phyloP scores from a whole-genome alignment of 2,888 invertebrate genomes.

The Drosophila parthenogenetica region DNA sequence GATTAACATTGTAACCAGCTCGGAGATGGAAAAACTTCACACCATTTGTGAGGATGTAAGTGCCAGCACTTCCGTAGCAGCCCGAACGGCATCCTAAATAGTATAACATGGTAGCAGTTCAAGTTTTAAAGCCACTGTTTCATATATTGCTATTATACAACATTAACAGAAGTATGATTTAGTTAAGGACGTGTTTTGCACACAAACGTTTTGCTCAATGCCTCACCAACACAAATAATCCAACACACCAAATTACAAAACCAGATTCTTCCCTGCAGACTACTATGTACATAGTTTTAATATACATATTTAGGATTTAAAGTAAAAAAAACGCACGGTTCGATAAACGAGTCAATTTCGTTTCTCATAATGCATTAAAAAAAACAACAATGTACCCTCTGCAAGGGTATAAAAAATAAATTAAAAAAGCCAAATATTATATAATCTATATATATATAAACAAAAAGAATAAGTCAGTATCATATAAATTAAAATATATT shows the following conservation, averaged over 20 bases:
- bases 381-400: slow-evolving; percentile 9
- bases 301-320: slow-evolving; percentile 32
- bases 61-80: slow-evolving; percentile 58
- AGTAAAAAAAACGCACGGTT: slow-evolving; percentile 43
- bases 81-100: slow-evolving; percentile 53
- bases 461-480: slow-evolving; percentile 65
- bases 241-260: background rate
- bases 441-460: slow-evolving; percentile 45
- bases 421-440: slow-evolving; percentile 73
- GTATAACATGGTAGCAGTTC: background rate
- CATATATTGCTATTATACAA: slow-evolving; percentile 11
- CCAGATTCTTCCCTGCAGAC: slow-evolving; percentile 51
- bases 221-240: slow-evolving; percentile 15
- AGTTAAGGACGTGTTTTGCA: slow-evolving; percentile 60
- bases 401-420: slow-evolving; percentile 28
- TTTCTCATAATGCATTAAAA: slow-evolving; percentile 70
- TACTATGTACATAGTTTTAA: slow-evolving; percentile 69
- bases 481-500: slow-evolving; percentile 52
- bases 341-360: slow-evolving; percentile 71
- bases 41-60: slow-evolving; percentile 85
- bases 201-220: slow-evolving; percentile 69
- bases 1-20: slow-evolving; percentile 89
- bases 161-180: slow-evolving; percentile 46
- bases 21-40: slow-evolving; percentile 84
- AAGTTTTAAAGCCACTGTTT: slow-evolving; percentile 31